These are phyloP conservation scores for Diplolepis rosae DNA, from an alignment of 2,888 invertebrate species.

Conservation along the genomic window DNA sequence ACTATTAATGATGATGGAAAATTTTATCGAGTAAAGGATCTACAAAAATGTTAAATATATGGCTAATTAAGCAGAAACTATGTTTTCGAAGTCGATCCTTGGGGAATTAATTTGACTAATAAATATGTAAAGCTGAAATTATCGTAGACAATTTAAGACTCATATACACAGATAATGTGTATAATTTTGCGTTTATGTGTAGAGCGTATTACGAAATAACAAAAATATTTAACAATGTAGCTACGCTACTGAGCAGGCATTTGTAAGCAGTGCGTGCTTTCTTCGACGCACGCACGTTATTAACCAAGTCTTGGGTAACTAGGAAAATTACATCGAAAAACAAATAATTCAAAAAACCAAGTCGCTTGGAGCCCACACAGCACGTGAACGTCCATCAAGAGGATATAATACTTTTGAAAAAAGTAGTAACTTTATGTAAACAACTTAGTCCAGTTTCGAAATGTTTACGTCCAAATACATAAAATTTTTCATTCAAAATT, in stretches of 20 bases:
- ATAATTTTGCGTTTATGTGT: constrained; percentile 15
- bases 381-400: constrained; percentile 15
- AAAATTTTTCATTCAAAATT: too few relatives aligned
- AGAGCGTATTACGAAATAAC: background rate
- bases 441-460: too few relatives aligned
- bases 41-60: background rate
- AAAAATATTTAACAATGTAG: constrained; percentile 17
- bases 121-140: constrained; percentile 19
- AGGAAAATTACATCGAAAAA: constrained; percentile 19
- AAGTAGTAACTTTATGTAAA: too few relatives aligned
- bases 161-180: constrained; percentile 26
- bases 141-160: constrained; percentile 23
- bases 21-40: background rate
- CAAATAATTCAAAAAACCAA: constrained; percentile 15
- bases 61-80: background rate
- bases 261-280: constrained; percentile 9
- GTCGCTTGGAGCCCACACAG: constrained; percentile 19
- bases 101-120: constrained; percentile 16
- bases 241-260: constrained; percentile 1
- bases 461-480: too few relatives aligned
- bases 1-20: background rate
- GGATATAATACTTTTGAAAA: too few relatives aligned
- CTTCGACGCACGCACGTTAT: constrained; percentile 10
- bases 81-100: constrained; percentile 12
- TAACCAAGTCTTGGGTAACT: constrained; percentile 12